These are phyloP conservation scores for Cabera pusaria DNA, from an alignment of 2,888 invertebrate species.

Conservation along the genomic window DNA sequence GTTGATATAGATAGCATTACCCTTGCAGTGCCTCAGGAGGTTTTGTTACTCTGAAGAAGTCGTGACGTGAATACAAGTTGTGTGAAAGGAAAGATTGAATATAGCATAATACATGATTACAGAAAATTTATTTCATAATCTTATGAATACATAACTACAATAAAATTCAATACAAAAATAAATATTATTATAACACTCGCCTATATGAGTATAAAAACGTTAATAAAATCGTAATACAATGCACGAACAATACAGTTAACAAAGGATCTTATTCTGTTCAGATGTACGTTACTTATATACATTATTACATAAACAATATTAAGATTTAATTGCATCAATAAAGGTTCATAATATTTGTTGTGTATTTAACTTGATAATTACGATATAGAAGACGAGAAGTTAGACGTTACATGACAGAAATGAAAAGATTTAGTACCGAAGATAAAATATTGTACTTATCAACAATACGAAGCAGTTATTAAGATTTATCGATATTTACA, in stretches of 20 bases:
- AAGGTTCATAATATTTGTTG: no score
- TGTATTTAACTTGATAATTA: slow-evolving; percentile 6
- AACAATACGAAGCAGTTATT: slow-evolving; percentile 10
- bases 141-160: slow-evolving; percentile 54
- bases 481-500: slow-evolving; percentile 18
- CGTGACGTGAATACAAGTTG: slow-evolving; percentile 20
- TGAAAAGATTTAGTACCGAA: slow-evolving; percentile 12
- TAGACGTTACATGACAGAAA: slow-evolving; percentile 11
- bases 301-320: slow-evolving; percentile 5
- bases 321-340: slow-evolving; percentile 4
- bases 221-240: slow-evolving; percentile 36
- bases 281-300: slow-evolving; percentile 1
- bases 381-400: slow-evolving; percentile 11
- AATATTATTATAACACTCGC: slow-evolving; percentile 64
- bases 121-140: slow-evolving; percentile 55
- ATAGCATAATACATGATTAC: slow-evolving; percentile 31
- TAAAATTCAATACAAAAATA: slow-evolving; percentile 66
- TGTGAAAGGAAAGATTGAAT: slow-evolving; percentile 23
- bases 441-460: slow-evolving; percentile 12
- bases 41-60: slow-evolving; percentile 8
- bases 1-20: slow-evolving; percentile 17
- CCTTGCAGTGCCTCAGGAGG: slow-evolving; percentile 14
- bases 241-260: slow-evolving; percentile 11
- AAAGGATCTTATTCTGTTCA: slow-evolving; percentile 5
- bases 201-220: slow-evolving; percentile 38